Conservation (phyloP, 2,113 vertebrate species). For the Perca fluviatilis region DNA sequence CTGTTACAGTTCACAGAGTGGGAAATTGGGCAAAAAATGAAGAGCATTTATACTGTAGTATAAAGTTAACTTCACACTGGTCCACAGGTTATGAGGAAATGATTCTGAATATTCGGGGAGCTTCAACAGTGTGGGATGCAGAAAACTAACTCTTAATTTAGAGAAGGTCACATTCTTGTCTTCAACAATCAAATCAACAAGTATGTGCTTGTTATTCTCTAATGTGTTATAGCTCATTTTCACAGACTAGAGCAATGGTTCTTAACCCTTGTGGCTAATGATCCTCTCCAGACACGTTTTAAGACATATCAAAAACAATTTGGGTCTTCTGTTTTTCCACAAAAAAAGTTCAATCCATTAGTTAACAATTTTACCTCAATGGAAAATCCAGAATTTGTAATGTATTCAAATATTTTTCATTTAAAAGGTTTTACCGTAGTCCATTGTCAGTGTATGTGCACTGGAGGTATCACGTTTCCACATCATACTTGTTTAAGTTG, state of each 20-base stretch:
- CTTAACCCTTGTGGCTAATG: not conserved
- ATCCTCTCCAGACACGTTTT: not conserved
- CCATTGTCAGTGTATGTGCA: not conserved
- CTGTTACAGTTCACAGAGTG: slow-evolving; percentile 48
- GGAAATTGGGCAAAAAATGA: slow-evolving; percentile 42
- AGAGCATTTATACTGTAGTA: slow-evolving; percentile 8
- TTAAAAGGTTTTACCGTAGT: not conserved
- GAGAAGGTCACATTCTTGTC: not conserved
- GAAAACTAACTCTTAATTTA: not conserved
- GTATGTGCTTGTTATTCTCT: not conserved
- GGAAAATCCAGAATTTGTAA: not conserved
- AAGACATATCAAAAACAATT: not conserved
- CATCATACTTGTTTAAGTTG: too few relatives aligned
- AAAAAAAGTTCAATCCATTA: not conserved
- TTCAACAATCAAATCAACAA: not conserved
- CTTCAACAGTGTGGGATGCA: slow-evolving; percentile 1
- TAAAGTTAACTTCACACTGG: slow-evolving; percentile 27
- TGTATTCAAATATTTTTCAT: not conserved
- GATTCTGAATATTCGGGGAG: not conserved
- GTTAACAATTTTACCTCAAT: not conserved
- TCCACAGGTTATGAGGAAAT: slow-evolving; percentile 11
- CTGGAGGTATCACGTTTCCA: too few relatives aligned
- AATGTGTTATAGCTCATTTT: not conserved
- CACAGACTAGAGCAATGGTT: not conserved
- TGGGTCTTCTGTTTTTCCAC: not conserved